Conservation (phyloP, 2,113 vertebrate species). For the Chionomys nivalis region DNA sequence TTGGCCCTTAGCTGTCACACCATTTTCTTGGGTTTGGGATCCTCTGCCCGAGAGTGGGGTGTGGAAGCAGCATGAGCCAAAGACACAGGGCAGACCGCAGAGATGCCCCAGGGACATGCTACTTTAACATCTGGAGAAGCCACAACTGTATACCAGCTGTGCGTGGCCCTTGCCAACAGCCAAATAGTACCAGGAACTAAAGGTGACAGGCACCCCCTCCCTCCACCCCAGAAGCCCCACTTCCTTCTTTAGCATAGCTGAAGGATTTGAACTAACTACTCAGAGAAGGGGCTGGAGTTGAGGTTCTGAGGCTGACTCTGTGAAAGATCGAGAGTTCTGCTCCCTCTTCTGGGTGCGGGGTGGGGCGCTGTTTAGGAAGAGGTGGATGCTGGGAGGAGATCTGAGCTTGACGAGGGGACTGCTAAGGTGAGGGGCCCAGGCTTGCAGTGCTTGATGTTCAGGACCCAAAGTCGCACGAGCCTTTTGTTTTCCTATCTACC, state of each 20-base stretch:
- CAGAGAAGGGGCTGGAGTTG: background rate
- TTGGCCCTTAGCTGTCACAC: background rate
- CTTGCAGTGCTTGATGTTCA: background rate
- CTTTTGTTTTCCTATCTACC: background rate
- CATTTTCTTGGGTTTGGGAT: background rate
- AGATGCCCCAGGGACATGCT: background rate
- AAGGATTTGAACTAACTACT: background rate
- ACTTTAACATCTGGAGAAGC: background rate
- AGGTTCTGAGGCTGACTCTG: background rate
- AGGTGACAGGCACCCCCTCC: background rate
- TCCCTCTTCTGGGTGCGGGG: too few relatives aligned
- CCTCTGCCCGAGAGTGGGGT: background rate
- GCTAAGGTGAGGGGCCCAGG: background rate
- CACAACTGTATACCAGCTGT: fast-evolving
- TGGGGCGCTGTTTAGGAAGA: background rate
- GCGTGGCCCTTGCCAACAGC: background rate
- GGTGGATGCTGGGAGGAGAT: background rate
- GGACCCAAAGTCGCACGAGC: background rate
- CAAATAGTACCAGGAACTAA: background rate
- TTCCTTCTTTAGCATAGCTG: background rate
- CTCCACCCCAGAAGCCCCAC: background rate
- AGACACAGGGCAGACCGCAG: background rate
- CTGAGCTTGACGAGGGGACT: background rate
- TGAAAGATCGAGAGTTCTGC: background rate
- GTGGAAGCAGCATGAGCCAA: background rate